Conservation (phyloP, 2,113 vertebrate species). For the Nerophis lumbriciformis region DNA sequence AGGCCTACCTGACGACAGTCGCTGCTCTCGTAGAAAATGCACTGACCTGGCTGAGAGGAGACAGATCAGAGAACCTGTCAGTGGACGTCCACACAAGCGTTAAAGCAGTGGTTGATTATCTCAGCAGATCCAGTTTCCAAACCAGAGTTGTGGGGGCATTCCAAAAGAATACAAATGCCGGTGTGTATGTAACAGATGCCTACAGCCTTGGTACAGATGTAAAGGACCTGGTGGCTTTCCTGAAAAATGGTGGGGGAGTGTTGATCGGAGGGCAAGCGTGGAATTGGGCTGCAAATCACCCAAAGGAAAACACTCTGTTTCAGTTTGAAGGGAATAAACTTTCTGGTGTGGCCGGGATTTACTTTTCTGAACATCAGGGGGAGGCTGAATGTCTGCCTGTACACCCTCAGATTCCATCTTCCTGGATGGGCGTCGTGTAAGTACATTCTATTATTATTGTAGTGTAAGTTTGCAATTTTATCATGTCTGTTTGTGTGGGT, state of each 20-base stretch:
- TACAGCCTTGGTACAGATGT: conserved; percentile 58
- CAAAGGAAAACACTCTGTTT: conserved; percentile 70
- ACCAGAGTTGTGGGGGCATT: conserved; percentile 47
- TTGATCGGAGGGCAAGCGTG: conserved; percentile 83
- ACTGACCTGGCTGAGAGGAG: conserved; percentile 78
- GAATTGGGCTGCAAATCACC: conserved; percentile 70
- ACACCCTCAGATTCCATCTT: conserved; percentile 75
- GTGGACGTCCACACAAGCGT: conserved; percentile 70
- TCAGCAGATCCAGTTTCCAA: conserved; percentile 50
- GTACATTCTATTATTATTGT: conserved; percentile 36
- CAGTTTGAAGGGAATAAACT: conserved; percentile 82
- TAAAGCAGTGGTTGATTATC: conserved; percentile 61
- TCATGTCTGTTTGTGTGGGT: not conserved
- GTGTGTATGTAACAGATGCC: conserved; percentile 77
- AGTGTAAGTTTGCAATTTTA: not conserved
- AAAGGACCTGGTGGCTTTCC: conserved; percentile 70
- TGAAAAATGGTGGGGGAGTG: conserved; percentile 80
- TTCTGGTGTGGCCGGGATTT: conserved; percentile 80
- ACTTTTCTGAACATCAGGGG: conserved; percentile 73
- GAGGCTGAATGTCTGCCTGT: conserved; percentile 69
- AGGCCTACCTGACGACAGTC: conserved; percentile 71
- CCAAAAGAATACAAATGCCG: conserved; percentile 45
- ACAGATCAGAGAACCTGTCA: conserved; percentile 30
- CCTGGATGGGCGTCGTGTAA: conserved; percentile 76
- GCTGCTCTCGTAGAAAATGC: conserved; percentile 77